Base-by-base conservation (phyloP, 2,888 invertebrate species). In the Zaprionus lineosus region DNA sequence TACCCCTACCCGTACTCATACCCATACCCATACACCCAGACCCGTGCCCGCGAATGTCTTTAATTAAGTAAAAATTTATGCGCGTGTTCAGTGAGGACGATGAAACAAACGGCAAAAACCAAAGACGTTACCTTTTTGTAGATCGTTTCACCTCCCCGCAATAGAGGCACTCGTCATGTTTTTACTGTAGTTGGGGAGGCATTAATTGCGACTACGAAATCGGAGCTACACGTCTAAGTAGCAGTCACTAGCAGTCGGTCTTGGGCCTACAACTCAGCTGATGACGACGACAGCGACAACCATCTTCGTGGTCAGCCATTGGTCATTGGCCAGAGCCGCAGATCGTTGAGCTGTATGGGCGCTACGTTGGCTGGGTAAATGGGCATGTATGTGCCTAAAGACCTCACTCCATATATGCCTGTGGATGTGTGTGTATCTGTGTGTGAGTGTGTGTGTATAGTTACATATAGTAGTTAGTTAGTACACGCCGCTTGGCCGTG, bases 71-170 rank as follows among this genome's bases (percentile, higher is more conserved):
- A 53, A 79, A 86, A 83, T 86, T 87, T 87, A 86, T 86, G 86
- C 88, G 84, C 86, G 84, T 84, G 75, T 87, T 87, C 87, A 87
- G 53, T 87, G 87, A 86, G 77, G 84, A 87, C 82, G 87, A 78
- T 82, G 79, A 84, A 78, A 78, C 74, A 72, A 76, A 82, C 75
- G 82, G 74, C 75, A 74, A 77, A 64, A 63, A 61, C 52, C 48
- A 58, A 71, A 76, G 81, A 69, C 72, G 73, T 70, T 68, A 79
- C 60, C 76, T 67, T 70, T 75, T 63, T n/a, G n/a, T n/a, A n/a
- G n/a, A n/a, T n/a, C n/a, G n/a, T n/a, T n/a, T n/a, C n/a, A n/a
- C n/a, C n/a, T n/a, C n/a, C n/a, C n/a, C n/a, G n/a, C n/a, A n/a
- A n/a, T n/a, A n/a, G n/a, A n/a, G n/a, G n/a, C n/a, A n/a, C n/a